Conservation (phyloP, 2,888 invertebrate genomes). For the Caenorhabditis angaria region DNA sequence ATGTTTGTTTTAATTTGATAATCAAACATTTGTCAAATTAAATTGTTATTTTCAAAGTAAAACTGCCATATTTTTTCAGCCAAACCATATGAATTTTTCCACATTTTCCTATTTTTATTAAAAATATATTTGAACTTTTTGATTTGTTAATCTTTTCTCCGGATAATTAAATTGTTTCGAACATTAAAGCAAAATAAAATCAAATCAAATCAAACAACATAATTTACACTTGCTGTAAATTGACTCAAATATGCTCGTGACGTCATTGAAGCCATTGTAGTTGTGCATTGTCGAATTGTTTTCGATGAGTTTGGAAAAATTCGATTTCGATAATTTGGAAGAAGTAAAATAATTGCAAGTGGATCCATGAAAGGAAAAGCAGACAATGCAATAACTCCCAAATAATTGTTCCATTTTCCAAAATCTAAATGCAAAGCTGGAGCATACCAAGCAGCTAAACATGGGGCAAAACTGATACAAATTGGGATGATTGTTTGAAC, state of each 20-base stretch:
- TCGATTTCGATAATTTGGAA: constrained; percentile 26
- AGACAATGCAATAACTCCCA: constrained; percentile 31
- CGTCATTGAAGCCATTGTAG: neutral
- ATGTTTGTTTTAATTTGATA: too few relatives aligned
- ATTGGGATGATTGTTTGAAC: constrained; percentile 39
- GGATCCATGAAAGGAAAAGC: constrained; percentile 38
- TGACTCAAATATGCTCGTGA: neutral
- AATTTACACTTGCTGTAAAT: neutral
- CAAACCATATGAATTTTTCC: too few relatives aligned
- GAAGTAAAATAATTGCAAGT: constrained; percentile 24
- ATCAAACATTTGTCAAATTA: too few relatives aligned
- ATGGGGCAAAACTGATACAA: constrained; percentile 33
- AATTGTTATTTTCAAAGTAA: too few relatives aligned
- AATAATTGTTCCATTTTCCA: constrained; percentile 38
- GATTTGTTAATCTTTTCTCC: too few relatives aligned
- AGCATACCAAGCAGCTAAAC: constrained; percentile 31
- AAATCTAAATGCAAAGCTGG: constrained; percentile 27
- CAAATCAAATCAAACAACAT: neutral
- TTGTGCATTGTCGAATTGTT: neutral
- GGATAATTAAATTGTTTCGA: too few relatives aligned
- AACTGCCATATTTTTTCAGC: too few relatives aligned
- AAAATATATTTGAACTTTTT: too few relatives aligned
- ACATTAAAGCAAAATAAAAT: too few relatives aligned
- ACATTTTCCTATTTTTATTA: too few relatives aligned
- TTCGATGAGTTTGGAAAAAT: neutral